Evolutionary conservation across 2,888 invertebrate species (phyloP), one percentile per base, ranked within the genome.

Genomic region (Aleiodes alternator): DNA sequence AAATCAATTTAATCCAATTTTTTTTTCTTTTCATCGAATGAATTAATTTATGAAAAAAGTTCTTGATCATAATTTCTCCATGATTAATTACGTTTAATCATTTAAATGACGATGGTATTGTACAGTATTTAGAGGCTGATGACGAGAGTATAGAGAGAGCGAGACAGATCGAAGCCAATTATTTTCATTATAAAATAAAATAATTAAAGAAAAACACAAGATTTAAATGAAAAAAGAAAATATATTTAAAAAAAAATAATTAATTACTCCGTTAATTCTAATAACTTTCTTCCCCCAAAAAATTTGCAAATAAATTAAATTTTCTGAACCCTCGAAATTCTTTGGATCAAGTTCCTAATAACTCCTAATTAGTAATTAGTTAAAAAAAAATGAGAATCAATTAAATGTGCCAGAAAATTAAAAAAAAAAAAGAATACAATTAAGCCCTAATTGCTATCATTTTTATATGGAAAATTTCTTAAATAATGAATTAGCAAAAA

Each of bases 111-210:
- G 68, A 77, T 77, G 77, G 73, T 79, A 76, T 79, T 81, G 81
- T 80, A 80, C 81, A 79, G 79, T 80, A 81, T 80, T 80, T 77
- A 80, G 77, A 79, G 78, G 72, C 77, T 75, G 78, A 78, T 48
- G 59, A 77, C 64, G 73, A 70, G 68, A 66, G 69, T 50, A 23
- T 23, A 68, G 23, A 64, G 64, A 9, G 34, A 71, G 23, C 34
- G 43, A 48, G 64, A 51, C n/a, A 43, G 50, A 57, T 14, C 50
- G 14, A 69, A 57, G 43, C 16, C 31, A 14, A 51, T 51, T 34
- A 12, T 59, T 29, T 59, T 59, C 11, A 31, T 59, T 59, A 34
- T 34, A 34, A 34, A 23, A 31, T 57, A 29, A 14, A 16, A 57
- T 29, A 57, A 38, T 7, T 38, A 61, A 8, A 38, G 38, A 34